Evolutionary conservation across 2,888 invertebrate species (phyloP).

Genomic region (Teleogryllus oceanicus): DNA sequence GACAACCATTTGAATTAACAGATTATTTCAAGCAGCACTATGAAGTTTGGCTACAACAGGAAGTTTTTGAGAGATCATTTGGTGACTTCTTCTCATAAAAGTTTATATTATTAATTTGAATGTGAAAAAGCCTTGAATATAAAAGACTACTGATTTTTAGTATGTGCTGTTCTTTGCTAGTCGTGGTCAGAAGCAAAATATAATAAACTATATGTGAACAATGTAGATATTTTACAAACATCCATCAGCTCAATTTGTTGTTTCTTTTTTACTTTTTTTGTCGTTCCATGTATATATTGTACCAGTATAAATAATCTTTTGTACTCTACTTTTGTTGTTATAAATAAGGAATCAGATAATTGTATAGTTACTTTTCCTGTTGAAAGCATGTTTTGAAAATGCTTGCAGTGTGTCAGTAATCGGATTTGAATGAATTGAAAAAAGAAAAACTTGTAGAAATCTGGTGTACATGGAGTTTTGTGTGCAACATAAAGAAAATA

Average conservation of each 20-base stretch:
- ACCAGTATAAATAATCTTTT: neutral
- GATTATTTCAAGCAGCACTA: conserved; percentile 92
- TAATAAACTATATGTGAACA: neutral
- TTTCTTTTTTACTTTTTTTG: conserved; percentile 6
- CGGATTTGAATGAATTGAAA: neutral
- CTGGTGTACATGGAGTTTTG: neutral
- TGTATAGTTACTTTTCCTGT: conserved; percentile 3
- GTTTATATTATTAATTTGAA: neutral
- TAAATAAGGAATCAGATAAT: neutral
- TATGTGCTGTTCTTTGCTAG: neutral
- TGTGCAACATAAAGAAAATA: neutral
- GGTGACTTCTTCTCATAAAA: conserved; percentile 31
- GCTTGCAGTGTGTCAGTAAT: conserved; percentile 5
- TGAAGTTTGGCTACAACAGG: conserved; percentile 91
- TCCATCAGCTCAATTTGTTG: conserved; percentile 11
- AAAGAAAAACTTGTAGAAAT: neutral
- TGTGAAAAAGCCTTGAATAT: neutral
- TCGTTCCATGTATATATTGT: neutral
- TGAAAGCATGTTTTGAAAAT: neutral
- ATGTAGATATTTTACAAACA: neutral
- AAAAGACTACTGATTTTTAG: neutral
- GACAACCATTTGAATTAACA: conserved; percentile 74
- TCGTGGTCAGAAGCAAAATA: conserved; percentile 5
- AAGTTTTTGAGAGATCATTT: conserved; percentile 61
- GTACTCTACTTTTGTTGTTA: conserved; percentile 1